Evolutionary conservation across 2,797 vertebrate species (phyloP).

Genomic region (Pseudomugil gertrudae): DNA sequence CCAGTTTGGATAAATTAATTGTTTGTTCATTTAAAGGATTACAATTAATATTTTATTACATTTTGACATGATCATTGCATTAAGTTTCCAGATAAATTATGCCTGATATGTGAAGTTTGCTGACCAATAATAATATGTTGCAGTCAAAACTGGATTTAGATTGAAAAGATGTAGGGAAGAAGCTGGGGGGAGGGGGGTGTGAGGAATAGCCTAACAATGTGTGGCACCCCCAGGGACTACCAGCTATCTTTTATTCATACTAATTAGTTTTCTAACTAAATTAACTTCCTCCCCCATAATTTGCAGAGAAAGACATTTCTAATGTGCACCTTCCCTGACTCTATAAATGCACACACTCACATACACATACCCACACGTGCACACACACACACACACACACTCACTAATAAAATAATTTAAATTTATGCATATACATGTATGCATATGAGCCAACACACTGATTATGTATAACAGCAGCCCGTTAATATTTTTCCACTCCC

Average conservation of each 20-base stretch:
- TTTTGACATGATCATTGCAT: conserved; percentile 5
- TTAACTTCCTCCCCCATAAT: conserved; percentile 75
- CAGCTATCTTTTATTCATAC: conserved; percentile 78
- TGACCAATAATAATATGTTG: conserved; percentile 28
- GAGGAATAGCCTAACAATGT: conserved; percentile 66
- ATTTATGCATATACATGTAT: conserved; percentile 33
- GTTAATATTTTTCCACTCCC: conserved; percentile 44
- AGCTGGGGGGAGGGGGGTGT: conserved; percentile 12
- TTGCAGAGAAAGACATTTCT: conserved; percentile 67
- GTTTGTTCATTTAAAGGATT: conserved; percentile 3
- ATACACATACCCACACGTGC: no score
- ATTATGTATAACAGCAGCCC: conserved; percentile 35
- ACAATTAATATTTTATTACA: background rate
- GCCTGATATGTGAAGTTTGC: conserved; percentile 24
- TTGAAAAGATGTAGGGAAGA: conserved; percentile 12
- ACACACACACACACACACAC: conserved; percentile 1
- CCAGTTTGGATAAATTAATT: no score
- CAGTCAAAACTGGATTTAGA: conserved; percentile 49
- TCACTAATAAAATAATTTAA: conserved; percentile 10
- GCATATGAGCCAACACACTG: conserved; percentile 22
- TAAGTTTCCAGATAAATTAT: background rate
- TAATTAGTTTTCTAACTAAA: conserved; percentile 76
- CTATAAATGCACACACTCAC: conserved; percentile 9
- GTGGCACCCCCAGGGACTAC: conserved; percentile 64
- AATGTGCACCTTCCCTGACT: conserved; percentile 53